These are phyloP conservation scores for Lasioglossum malachurum DNA, from an alignment of 2,888 invertebrate species.

Conservation along the genomic window DNA sequence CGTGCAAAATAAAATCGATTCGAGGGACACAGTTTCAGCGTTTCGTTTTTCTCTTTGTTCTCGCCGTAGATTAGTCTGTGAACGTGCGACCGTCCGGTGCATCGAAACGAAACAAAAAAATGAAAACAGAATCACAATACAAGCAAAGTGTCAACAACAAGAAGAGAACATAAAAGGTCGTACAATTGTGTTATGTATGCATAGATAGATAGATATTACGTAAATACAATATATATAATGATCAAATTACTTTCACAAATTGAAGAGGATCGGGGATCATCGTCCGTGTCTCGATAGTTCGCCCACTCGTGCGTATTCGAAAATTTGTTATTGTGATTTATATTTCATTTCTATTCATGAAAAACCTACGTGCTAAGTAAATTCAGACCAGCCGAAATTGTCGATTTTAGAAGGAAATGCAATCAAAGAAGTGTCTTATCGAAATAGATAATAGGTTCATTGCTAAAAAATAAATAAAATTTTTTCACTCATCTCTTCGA, in stretches of 20 bases:
- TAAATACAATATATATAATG: constrained; percentile 14
- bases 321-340: constrained; percentile 69
- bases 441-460: constrained; percentile 78
- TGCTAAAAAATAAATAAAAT: constrained; percentile 82
- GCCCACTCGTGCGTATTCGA: constrained; percentile 62
- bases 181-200: neutral
- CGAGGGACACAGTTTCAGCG: neutral
- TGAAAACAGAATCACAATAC: constrained; percentile 14
- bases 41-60: neutral
- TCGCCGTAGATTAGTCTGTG: neutral
- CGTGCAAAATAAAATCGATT: constrained; percentile 27
- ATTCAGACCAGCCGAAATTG: constrained; percentile 84
- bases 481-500: constrained; percentile 67
- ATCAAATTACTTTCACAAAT: constrained; percentile 59
- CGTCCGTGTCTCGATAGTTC: constrained; percentile 54
- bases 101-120: constrained; percentile 33
- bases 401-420: constrained; percentile 74
- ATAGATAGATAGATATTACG: neutral
- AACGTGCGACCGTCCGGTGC: constrained; percentile 15
- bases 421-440: constrained; percentile 74
- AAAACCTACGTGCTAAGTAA: constrained; percentile 80
- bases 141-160: constrained; percentile 1
- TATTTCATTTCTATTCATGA: constrained; percentile 68
- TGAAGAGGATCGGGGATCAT: constrained; percentile 58
- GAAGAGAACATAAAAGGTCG: neutral